phyloP scores from a whole-genome alignment of 2,888 invertebrate genomes.

The Agrotis clavis region DNA sequence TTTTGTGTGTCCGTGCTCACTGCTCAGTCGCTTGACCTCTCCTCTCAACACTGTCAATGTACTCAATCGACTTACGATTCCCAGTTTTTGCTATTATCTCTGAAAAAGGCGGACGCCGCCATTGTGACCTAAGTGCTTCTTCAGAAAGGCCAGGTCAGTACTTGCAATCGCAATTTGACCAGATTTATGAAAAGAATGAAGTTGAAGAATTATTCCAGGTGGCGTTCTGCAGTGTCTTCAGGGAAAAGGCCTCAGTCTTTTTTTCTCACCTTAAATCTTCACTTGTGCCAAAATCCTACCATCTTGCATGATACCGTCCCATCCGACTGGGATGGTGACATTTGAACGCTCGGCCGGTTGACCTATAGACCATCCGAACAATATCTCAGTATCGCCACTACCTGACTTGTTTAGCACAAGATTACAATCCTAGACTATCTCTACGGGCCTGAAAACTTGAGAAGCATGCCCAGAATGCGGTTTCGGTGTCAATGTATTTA shows the following conservation, averaged over 20 bases:
- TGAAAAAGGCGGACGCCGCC: too few species aligned
- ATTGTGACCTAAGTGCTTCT: neutral
- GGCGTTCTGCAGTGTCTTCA: neutral
- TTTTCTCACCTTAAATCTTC: neutral
- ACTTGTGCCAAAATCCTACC: neutral
- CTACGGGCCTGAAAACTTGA: conserved; percentile 44
- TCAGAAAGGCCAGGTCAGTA: neutral
- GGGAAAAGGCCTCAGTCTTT: neutral
- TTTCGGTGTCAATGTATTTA: conserved; percentile 41
- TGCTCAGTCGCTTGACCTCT: conserved; percentile 75
- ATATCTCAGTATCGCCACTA: conserved; percentile 52
- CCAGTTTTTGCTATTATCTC: neutral
- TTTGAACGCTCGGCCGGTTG: conserved; percentile 73
- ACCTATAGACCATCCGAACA: conserved; percentile 71
- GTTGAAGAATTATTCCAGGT: neutral
- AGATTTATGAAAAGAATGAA: neutral
- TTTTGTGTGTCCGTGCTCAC: conserved; percentile 61
- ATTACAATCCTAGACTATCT: conserved; percentile 51
- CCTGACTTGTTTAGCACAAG: conserved; percentile 52
- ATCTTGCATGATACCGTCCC: conserved; percentile 44
- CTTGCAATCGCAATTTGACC: neutral
- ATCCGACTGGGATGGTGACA: conserved; percentile 60
- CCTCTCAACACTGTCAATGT: conserved; percentile 28
- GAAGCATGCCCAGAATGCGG: conserved; percentile 50
- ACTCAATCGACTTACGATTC: conserved; percentile 5